phyloP scores from a whole-genome alignment of 2,888 invertebrate genomes.

The Danaus chrysippus region DNA sequence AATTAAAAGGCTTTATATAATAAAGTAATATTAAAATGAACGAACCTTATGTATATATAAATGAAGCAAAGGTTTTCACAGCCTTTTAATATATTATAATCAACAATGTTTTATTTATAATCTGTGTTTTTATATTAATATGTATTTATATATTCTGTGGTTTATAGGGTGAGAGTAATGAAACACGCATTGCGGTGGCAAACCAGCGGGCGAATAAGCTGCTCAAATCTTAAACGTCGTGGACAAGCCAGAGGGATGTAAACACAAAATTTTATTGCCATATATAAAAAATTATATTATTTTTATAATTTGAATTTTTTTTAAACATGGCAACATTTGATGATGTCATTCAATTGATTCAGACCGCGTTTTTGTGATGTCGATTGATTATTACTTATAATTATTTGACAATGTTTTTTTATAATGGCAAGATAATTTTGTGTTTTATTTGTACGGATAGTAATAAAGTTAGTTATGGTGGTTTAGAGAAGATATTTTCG shows the following conservation, averaged over 20 bases:
- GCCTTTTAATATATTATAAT: too few relatives aligned
- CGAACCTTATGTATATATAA: neutral
- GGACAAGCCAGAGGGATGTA: constrained; percentile 2
- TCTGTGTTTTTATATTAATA: constrained; percentile 12
- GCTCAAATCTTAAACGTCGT: constrained; percentile 81
- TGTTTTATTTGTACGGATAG: constrained; percentile 11
- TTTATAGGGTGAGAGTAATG: constrained; percentile 89
- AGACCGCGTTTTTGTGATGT: too few relatives aligned
- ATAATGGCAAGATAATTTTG: constrained; percentile 28
- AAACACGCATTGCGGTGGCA: constrained; percentile 92
- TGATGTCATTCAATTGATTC: too few relatives aligned
- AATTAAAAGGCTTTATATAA: neutral
- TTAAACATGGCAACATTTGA: neutral
- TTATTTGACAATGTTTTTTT: neutral
- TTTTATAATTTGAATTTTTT: neutral
- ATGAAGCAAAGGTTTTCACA: neutral
- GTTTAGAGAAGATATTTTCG: constrained; percentile 4
- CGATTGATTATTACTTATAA: too few relatives aligned
- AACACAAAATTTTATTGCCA: constrained; percentile 1
- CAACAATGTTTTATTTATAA: too few relatives aligned
- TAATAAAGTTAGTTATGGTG: constrained; percentile 4
- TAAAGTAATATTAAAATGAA: neutral
- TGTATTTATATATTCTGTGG: constrained; percentile 25
- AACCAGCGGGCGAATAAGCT: constrained; percentile 94
- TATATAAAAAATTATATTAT: constrained; percentile 7